Conservation (phyloP, 2,797 vertebrate species). For the Chelon labrosus region DNA sequence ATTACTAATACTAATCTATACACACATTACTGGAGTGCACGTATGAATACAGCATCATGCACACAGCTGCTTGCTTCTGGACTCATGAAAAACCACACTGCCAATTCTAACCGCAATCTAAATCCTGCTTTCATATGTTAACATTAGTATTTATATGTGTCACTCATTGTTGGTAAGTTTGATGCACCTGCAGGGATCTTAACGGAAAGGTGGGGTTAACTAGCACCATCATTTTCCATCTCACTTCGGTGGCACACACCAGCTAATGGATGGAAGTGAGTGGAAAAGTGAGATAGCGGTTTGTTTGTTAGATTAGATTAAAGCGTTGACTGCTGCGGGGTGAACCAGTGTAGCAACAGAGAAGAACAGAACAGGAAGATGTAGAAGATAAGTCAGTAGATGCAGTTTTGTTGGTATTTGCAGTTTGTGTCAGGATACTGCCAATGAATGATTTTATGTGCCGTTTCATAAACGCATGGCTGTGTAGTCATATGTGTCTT, state of each 20-base stretch:
- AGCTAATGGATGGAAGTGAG: slow-evolving; percentile 35
- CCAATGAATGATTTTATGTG: not conserved
- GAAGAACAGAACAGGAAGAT: not conserved
- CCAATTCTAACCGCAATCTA: not conserved
- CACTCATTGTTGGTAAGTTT: not conserved
- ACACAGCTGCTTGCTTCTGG: not conserved
- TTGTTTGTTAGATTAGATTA: slow-evolving; percentile 20
- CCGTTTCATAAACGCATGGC: not conserved
- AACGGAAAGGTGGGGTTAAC: not conserved
- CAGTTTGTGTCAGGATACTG: not conserved
- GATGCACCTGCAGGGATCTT: not conserved
- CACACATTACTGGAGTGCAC: not conserved
- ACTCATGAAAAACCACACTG: not conserved
- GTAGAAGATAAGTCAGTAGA: not conserved
- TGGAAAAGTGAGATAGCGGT: slow-evolving; percentile 5
- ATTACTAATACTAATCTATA: too few species aligned
- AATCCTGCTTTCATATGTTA: not conserved
- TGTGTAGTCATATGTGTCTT: not conserved
- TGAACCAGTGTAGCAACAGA: not conserved
- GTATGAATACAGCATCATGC: not conserved
- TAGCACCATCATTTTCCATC: slow-evolving; percentile 1
- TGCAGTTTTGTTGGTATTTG: not conserved
- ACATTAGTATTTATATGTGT: not conserved
- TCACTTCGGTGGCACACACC: not conserved
- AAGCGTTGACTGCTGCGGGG: not conserved